Conservation (phyloP, 2,888 invertebrate species). For the Linyphia triangularis region DNA sequence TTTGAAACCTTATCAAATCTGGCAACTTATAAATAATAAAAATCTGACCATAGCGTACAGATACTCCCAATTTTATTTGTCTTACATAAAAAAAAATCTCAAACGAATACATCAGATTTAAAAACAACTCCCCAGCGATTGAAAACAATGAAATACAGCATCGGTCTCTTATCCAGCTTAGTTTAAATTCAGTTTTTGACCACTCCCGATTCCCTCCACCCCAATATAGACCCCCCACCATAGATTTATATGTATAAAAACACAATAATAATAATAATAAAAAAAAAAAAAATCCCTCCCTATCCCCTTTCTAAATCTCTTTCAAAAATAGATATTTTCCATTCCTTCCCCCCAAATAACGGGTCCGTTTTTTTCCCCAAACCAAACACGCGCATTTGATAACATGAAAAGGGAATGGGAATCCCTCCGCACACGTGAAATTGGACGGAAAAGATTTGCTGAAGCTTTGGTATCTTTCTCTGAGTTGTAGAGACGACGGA, state of each 20-base stretch:
- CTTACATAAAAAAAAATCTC: conserved; percentile 31
- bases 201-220: background rate
- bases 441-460: conserved; percentile 56
- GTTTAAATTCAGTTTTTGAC: conserved; percentile 53
- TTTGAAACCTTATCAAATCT: conserved; percentile 11
- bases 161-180: conserved; percentile 30
- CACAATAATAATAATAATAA: background rate
- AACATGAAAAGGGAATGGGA: conserved; percentile 21
- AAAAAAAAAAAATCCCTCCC: conserved; percentile 5
- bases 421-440: conserved; percentile 43
- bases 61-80: conserved; percentile 11
- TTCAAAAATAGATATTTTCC: conserved; percentile 58
- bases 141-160: conserved; percentile 62
- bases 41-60: background rate
- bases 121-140: conserved; percentile 46
- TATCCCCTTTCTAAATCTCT: conserved; percentile 12
- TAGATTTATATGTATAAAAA: background rate
- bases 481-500: too few relatives aligned
- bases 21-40: conserved; percentile 23
- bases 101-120: conserved; percentile 40
- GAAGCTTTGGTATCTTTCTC: conserved; percentile 61
- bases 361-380: conserved; percentile 11
- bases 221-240: background rate
- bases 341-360: background rate
- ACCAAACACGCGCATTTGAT: conserved; percentile 40